Conservation (phyloP, 1,140 invertebrate genomes). For the Sarcophaga peregrina region DNA sequence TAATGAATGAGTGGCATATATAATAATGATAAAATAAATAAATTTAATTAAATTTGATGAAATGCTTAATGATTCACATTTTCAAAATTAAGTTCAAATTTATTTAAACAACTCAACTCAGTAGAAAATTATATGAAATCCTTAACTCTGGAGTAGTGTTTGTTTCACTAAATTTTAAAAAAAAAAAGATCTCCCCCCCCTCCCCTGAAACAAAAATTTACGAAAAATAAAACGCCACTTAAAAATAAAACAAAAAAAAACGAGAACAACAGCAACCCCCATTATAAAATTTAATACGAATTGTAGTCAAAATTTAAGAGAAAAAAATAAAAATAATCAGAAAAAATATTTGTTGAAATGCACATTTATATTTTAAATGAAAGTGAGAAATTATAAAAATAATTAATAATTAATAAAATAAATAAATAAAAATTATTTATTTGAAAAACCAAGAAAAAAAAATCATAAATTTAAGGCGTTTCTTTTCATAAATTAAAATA, state of each 20-base stretch:
- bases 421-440: slow-evolving; percentile 8
- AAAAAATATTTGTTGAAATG: slow-evolving; percentile 14
- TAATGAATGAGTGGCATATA: neutral
- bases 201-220: too few relatives aligned
- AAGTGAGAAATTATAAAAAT: neutral
- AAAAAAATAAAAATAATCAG: neutral
- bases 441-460: neutral
- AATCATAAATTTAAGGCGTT: neutral
- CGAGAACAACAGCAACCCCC: too few relatives aligned
- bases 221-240: too few relatives aligned
- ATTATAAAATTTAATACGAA: neutral
- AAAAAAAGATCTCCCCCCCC: neutral
- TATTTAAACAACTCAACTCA: neutral
- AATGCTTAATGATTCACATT: slow-evolving; percentile 1
- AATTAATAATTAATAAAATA: slow-evolving; percentile 2
- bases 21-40: neutral
- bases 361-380: neutral
- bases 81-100: neutral
- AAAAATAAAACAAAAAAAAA: too few relatives aligned
- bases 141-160: too few relatives aligned
- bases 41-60: neutral
- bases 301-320: too few relatives aligned
- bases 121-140: neutral
- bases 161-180: neutral
- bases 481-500: too few relatives aligned